These are phyloP conservation scores for Heteromurus nitidus DNA, from an alignment of 2,888 invertebrate genomes.

Conservation along the genomic window DNA sequence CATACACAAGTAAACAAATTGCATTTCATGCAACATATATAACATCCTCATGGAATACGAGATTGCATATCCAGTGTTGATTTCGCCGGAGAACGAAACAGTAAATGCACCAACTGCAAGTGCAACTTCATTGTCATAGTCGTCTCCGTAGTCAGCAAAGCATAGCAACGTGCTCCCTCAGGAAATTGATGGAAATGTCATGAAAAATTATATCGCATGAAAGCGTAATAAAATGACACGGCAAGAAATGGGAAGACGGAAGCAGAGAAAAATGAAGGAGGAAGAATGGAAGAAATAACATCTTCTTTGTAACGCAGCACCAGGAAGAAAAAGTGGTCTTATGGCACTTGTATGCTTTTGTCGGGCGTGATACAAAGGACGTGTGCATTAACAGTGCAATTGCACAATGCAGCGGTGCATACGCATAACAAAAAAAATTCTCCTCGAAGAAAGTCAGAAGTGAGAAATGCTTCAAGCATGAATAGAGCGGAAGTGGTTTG, in stretches of 20 bases:
- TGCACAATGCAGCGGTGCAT: constrained; percentile 19
- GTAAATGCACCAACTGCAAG: constrained; percentile 11
- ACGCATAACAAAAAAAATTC: constrained; percentile 33
- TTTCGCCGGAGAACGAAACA: neutral
- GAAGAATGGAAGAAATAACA: constrained; percentile 41
- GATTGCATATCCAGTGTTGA: neutral
- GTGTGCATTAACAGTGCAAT: constrained; percentile 34
- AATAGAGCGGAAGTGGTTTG: constrained; percentile 59
- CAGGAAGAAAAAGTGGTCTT: too few species aligned
- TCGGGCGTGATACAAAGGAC: neutral
- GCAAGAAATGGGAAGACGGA: constrained; percentile 53
- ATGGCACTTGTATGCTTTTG: neutral
- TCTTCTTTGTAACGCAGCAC: too few species aligned
- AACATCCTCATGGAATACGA: too few species aligned
- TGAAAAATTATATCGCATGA: constrained; percentile 72
- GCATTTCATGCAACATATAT: too few species aligned
- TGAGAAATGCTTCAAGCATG: constrained; percentile 44
- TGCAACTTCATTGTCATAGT: constrained; percentile 18
- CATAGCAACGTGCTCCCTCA: constrained; percentile 66
- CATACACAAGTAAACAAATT: too few species aligned
- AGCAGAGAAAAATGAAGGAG: constrained; percentile 37
- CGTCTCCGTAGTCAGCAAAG: constrained; percentile 34
- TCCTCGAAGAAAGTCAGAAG: constrained; percentile 40
- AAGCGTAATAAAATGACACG: constrained; percentile 70
- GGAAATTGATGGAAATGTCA: constrained; percentile 73